Conservation (phyloP, 2,888 invertebrate species). For the Danaus chrysippus region DNA sequence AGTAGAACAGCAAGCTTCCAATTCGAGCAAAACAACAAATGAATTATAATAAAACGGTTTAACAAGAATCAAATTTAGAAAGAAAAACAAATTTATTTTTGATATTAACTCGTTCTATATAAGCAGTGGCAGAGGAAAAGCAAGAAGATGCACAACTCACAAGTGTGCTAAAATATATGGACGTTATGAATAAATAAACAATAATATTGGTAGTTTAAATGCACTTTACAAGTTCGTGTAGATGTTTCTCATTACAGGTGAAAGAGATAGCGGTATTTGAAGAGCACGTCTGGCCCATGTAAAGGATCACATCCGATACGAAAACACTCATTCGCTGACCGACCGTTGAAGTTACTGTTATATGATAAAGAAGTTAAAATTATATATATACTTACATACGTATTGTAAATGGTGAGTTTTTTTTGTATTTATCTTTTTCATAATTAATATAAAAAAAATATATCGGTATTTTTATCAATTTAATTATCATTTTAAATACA, state of each 20-base stretch:
- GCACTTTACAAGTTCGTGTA: constrained; percentile 1
- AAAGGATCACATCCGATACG: constrained; percentile 37
- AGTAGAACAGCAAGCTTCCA: too few relatives aligned
- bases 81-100: too few relatives aligned
- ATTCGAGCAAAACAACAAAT: too few relatives aligned
- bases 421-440: background rate
- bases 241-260: constrained; percentile 56
- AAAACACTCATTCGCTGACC: constrained; percentile 47
- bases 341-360: constrained; percentile 33
- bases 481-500: too few relatives aligned
- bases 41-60: too few relatives aligned
- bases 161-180: background rate
- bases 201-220: background rate
- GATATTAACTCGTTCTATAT: too few relatives aligned
- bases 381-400: background rate
- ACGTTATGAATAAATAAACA: background rate
- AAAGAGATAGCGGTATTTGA: constrained; percentile 61
- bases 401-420: constrained; percentile 8
- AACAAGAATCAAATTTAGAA: too few relatives aligned
- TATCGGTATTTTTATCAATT: too few relatives aligned
- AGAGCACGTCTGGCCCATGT: constrained; percentile 61
- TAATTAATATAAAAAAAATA: background rate
- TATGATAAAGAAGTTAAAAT: constrained; percentile 3
- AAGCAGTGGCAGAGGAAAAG: too few relatives aligned
- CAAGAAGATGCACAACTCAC: background rate